Base-by-base conservation (phyloP, 1,140 invertebrate species). In the Trichogramma pretiosum region DNA sequence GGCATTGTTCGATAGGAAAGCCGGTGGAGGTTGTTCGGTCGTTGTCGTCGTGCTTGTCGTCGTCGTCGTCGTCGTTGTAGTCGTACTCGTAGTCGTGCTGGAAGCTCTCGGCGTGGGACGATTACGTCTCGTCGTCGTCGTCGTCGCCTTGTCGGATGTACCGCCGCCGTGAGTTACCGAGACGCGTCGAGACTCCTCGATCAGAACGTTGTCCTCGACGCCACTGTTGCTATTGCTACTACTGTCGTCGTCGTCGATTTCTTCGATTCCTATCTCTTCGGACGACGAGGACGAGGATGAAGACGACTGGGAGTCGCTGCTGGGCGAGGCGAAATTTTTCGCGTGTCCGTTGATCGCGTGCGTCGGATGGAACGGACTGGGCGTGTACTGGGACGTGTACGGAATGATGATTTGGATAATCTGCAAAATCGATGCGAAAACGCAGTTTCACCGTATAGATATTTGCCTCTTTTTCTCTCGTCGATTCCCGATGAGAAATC, bases 381-480 rank as follows among this genome's bases (percentile, higher is more conserved):
- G 76, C 18, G 77, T 74, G 49, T 77, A 74, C 46, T 80, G 79
- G 10, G 74, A 77, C 1, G 80, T 83, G 54, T 87, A 87, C 0
- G 85, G 85, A 48, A 88, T 82, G 24, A 88, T 83, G 46, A 87
- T 82, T 67, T 87, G 84, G 11, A 83, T 73, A 11, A 83, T 73
- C 63, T 81, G 67, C 35, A 61, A 60, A 18, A 43, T n/a, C n/a
- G n/a, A n/a, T n/a, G n/a, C n/a, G n/a, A n/a, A n/a, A n/a, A n/a
- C n/a, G n/a, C n/a, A n/a, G n/a, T n/a, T n/a, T n/a, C n/a, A n/a
- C n/a, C n/a, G n/a, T n/a, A n/a, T n/a, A n/a, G n/a, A n/a, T n/a
- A n/a, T n/a, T n/a, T n/a, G n/a, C n/a, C n/a, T n/a, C n/a, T n/a
- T n/a, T n/a, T n/a, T n/a, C n/a, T n/a, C n/a, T n/a, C n/a, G n/a